Evolutionary conservation across 2,797 vertebrate species (phyloP), one percentile per base, ranked within the genome.

Genomic region (Takifugu rubripes): DNA sequence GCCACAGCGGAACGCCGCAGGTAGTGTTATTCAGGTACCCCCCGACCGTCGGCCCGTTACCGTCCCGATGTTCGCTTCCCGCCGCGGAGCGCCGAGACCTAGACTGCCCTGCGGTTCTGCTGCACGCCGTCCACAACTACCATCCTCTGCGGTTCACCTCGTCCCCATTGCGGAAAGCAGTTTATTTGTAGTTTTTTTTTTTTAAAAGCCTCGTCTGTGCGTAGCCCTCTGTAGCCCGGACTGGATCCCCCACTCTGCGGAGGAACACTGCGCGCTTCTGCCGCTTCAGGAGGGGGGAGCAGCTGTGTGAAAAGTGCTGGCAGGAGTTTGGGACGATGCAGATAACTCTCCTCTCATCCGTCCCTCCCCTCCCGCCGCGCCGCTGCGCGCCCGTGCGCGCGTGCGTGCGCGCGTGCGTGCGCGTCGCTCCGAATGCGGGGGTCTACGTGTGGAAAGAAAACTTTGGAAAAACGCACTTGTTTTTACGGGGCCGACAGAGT

Each of bases 251-350:
- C 51, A 15, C 64, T 52, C 56, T 74, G 62, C 73, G 46, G 66
- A 68, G 68, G 43, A 66, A 61, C 6, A 52, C 64, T 36, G 65
- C 66, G 25, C 63, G 65, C 47, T 49, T 64, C 27, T 56, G 57
- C 47, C 65, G 69, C 56, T 69, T 51, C 71, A 59, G 60, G 52
- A 81, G 82, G 79, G 68, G 21, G 70, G 82, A 52, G n/a, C 64
- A 11, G 56, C 60, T 74, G 36, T 7, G 54, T 29, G 72, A 48
- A 52, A 59, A 67, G 78, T 59, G 70, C 55, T 70, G 64, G 60
- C 79, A 70, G 68, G 71, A 77, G 78, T 79, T 81, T 63, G 76
- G 33, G 56, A 11, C 68, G 76, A 79, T 82, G 85, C 56, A 31
- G n/a, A 49, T 54, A 40, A 61, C 67, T 64, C 57, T 72, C 31